These are phyloP conservation scores for Mantis religiosa DNA, from an alignment of 2,888 invertebrate species.

Conservation along the genomic window DNA sequence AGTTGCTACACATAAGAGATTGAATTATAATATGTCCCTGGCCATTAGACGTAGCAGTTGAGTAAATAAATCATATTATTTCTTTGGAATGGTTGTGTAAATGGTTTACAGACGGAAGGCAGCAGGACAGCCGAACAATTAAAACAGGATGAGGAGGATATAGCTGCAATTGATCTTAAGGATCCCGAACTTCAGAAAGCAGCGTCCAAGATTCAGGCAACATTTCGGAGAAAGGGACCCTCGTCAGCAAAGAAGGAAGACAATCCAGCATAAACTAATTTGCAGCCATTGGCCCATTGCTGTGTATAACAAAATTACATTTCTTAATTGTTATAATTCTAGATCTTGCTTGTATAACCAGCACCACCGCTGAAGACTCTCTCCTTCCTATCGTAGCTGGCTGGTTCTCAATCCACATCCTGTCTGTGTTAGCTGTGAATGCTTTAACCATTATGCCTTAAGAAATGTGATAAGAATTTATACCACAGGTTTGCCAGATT, in stretches of 20 bases:
- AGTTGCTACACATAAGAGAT: neutral
- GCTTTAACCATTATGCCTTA: no score
- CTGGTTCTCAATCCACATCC: neutral
- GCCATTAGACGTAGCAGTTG: neutral
- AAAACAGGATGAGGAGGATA: neutral
- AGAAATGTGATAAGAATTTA: neutral
- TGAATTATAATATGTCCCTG: neutral
- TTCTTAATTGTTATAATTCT: neutral
- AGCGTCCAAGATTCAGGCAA: constrained; percentile 7
- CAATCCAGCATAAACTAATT: neutral
- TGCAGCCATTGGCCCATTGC: neutral
- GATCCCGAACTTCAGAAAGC: neutral
- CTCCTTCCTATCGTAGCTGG: neutral
- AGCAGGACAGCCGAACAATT: neutral
- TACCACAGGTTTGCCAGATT: neutral
- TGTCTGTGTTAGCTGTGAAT: neutral
- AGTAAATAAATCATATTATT: neutral
- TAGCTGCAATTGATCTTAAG: neutral
- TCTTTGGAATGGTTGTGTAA: neutral
- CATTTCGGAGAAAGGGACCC: neutral
- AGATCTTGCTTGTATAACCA: neutral
- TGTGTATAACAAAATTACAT: neutral
- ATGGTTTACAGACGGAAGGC: constrained; percentile 3
- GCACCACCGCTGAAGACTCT: neutral
- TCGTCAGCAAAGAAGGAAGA: neutral